Conservation (phyloP, 2,113 vertebrate genomes). For the Tupaia tana region DNA sequence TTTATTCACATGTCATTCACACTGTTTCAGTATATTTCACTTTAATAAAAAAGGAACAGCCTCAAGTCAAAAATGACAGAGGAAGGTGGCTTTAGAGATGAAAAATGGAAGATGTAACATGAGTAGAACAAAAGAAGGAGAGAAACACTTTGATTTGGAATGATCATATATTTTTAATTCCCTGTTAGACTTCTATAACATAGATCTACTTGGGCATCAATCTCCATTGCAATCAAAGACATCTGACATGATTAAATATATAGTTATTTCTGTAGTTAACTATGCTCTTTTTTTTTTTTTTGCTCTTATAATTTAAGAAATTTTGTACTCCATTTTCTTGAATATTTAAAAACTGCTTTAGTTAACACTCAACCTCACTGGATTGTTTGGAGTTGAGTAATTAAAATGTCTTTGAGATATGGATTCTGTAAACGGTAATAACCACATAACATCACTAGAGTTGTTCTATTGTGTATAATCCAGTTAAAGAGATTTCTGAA, state of each 20-base stretch:
- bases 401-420: constrained; percentile 54
- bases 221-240: background rate
- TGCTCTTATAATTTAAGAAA: background rate
- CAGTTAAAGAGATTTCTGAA: constrained; percentile 41
- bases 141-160: background rate
- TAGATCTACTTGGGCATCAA: background rate
- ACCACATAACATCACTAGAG: background rate
- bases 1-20: background rate
- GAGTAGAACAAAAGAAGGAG: background rate
- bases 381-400: constrained; percentile 46
- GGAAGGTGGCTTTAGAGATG: background rate
- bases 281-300: background rate
- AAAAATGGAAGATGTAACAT: background rate
- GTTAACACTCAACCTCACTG: background rate
- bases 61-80: background rate
- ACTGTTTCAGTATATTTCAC: background rate
- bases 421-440: constrained; percentile 42
- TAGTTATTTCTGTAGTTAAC: constrained; percentile 25
- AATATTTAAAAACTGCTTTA: constrained; percentile 35
- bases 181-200: background rate
- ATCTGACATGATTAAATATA: background rate
- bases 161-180: background rate
- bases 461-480: constrained; percentile 18
- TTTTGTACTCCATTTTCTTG: background rate
- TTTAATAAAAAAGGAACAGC: background rate